A percentile compares a stretch with the other conserved stretches of the same genome.
Evolutionary conservation across 2,888 invertebrate genomes (phyloP).

Genomic region (Bhutanitis thaidina): DNA sequence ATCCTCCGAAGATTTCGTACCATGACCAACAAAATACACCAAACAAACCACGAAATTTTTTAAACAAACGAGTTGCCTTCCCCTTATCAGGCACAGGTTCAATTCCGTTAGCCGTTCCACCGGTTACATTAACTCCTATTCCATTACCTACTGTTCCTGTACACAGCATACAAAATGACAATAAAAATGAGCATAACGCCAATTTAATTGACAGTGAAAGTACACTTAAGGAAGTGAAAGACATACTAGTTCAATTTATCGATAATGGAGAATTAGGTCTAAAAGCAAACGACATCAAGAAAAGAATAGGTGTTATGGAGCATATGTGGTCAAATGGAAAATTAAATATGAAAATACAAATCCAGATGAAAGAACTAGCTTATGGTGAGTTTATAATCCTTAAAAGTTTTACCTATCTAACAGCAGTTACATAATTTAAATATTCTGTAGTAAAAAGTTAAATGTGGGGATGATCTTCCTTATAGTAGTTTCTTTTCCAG

Average conservation of each 20-base stretch:
- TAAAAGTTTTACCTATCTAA: no score
- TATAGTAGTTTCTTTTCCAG: constrained; percentile 48
- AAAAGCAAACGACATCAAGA: constrained; percentile 74
- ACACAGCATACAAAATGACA: constrained; percentile 22
- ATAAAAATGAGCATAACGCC: constrained; percentile 23
- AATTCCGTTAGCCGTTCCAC: constrained; percentile 29
- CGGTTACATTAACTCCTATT: constrained; percentile 49
- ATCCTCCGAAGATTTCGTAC: constrained; percentile 75
- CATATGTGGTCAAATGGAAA: constrained; percentile 79
- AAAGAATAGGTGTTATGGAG: constrained; percentile 76
- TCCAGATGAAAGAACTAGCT: constrained; percentile 73
- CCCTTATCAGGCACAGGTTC: constrained; percentile 50
- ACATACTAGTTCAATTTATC: constrained; percentile 48
- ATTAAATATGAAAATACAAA: constrained; percentile 66
- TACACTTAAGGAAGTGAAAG: constrained; percentile 52
- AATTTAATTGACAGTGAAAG: constrained; percentile 47
- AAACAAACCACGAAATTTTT: constrained; percentile 62
- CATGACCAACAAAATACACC: constrained; percentile 56
- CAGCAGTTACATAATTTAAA: no score
- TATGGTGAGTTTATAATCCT: constrained; percentile 67
- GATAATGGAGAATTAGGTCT: constrained; percentile 56
- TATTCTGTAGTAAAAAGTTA: no score
- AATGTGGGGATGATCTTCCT: no score
- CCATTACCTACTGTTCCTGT: constrained; percentile 34
- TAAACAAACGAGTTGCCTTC: constrained; percentile 79